phyloP scores from a whole-genome alignment of 2,888 invertebrate species.

The Theodoxus fluviatilis region DNA sequence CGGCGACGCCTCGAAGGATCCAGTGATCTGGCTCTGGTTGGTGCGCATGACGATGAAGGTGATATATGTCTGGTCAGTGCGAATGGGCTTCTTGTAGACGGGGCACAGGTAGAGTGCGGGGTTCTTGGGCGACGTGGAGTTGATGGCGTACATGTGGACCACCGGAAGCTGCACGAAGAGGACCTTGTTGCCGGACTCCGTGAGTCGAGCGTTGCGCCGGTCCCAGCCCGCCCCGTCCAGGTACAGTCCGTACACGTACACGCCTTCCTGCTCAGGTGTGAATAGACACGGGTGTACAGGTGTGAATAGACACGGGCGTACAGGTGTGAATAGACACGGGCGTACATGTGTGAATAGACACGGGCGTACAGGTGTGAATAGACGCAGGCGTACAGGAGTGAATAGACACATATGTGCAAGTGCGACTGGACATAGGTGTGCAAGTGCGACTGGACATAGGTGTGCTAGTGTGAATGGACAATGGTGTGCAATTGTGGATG shows the following conservation, averaged over 20 bases:
- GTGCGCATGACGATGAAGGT: constrained; percentile 60
- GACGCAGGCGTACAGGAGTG: too few relatives aligned
- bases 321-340: too few relatives aligned
- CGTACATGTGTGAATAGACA: too few relatives aligned
- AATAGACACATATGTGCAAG: too few relatives aligned
- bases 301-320: too few relatives aligned
- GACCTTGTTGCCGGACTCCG: constrained; percentile 60
- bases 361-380: too few relatives aligned
- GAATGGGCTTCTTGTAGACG: constrained; percentile 64
- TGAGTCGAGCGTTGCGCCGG: constrained; percentile 53
- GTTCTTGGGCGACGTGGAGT: constrained; percentile 67
- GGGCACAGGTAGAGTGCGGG: constrained; percentile 63
- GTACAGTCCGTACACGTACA: constrained; percentile 62
- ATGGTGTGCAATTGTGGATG: too few relatives aligned
- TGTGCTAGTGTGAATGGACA: too few relatives aligned
- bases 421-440: too few relatives aligned
- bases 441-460: too few relatives aligned
- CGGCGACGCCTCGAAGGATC: constrained; percentile 84
- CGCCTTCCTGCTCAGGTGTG: constrained; percentile 55
- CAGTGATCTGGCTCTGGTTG: constrained; percentile 77
- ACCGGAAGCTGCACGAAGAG: constrained; percentile 60
- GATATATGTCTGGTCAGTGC: constrained; percentile 65
- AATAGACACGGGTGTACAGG: background rate
- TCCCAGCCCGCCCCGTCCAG: constrained; percentile 65
- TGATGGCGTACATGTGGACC: constrained; percentile 63